phyloP scores from a whole-genome alignment of 2,888 invertebrate species.

The Ophioninae sp. region DNA sequence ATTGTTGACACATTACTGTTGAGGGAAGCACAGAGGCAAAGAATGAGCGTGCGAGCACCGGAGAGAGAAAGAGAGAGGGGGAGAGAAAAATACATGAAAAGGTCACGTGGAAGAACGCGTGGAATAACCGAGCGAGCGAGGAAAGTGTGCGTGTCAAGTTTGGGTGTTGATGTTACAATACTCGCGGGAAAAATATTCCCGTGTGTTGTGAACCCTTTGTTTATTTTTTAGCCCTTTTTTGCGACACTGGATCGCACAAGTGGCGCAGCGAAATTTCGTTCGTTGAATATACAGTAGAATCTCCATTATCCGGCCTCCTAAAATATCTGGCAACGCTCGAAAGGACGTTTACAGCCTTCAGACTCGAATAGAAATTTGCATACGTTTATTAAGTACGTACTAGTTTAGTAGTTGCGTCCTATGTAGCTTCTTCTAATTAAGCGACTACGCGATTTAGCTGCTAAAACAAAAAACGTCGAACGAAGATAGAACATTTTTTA shows the following conservation, averaged over 20 bases:
- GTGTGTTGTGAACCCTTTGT: conserved; percentile 11
- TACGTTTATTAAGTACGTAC: no score
- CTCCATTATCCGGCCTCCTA: no score
- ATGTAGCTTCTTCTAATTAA: no score
- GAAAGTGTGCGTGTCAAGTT: conserved; percentile 24
- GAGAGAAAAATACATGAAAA: conserved; percentile 15
- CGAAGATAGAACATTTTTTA: no score
- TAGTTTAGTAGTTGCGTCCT: no score
- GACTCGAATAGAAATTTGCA: no score
- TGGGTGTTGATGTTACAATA: conserved; percentile 25
- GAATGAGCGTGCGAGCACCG: neutral
- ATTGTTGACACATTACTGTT: conserved; percentile 51
- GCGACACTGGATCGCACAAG: conserved; percentile 6
- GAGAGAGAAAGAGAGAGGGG: conserved; percentile 22
- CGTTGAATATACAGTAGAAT: conserved; percentile 23
- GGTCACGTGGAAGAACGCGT: conserved; percentile 1
- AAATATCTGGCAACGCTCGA: no score
- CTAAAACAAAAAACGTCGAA: no score
- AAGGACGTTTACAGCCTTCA: no score
- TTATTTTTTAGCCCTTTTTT: conserved; percentile 11
- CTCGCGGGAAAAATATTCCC: conserved; percentile 40
- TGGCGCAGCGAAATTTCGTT: conserved; percentile 3
- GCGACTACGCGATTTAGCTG: no score
- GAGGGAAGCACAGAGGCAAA: conserved; percentile 18
- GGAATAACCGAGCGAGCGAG: conserved; percentile 32